Evolutionary conservation across 2,113 vertebrate genomes (phyloP).

Genomic region (Festucalex cinctus): DNA sequence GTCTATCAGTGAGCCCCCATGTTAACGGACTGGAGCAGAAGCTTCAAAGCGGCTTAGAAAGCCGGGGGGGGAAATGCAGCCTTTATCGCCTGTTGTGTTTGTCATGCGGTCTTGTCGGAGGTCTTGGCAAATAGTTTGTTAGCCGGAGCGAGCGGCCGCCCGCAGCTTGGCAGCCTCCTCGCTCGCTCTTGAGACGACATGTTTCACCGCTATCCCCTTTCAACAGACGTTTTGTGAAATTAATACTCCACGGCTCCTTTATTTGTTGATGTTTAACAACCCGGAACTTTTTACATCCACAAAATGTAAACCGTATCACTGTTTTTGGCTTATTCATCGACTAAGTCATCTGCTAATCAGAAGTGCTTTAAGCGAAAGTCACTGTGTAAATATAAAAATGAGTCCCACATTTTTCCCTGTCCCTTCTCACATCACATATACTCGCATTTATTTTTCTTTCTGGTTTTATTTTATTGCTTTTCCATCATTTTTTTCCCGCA

Average conservation of each 20-base stretch:
- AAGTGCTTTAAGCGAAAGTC: not conserved
- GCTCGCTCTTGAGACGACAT: not conserved
- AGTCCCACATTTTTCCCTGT: not conserved
- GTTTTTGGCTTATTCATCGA: not conserved
- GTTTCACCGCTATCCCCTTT: conserved; percentile 6
- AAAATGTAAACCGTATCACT: not conserved
- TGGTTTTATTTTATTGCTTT: conserved; percentile 1
- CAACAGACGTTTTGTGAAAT: conserved; percentile 1
- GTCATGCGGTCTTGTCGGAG: conserved; percentile 59
- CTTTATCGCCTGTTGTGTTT: conserved; percentile 53
- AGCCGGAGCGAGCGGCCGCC: conserved; percentile 7
- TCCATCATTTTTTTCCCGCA: not conserved
- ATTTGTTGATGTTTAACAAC: not conserved
- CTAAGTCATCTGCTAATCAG: conserved; percentile 3
- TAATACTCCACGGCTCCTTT: not conserved
- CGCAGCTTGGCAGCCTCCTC: conserved; percentile 5
- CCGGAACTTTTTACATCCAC: not conserved
- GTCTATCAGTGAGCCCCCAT: conserved; percentile 42
- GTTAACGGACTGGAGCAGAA: conserved; percentile 67
- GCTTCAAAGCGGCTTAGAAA: conserved; percentile 56
- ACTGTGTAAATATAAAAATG: conserved; percentile 7
- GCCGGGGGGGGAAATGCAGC: conserved; percentile 20
- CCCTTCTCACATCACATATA: not conserved
- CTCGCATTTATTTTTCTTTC: not conserved
- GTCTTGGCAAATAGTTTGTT: conserved; percentile 42